Evolutionary conservation across 2,888 invertebrate species (phyloP).

Genomic region (Xylota segnis): DNA sequence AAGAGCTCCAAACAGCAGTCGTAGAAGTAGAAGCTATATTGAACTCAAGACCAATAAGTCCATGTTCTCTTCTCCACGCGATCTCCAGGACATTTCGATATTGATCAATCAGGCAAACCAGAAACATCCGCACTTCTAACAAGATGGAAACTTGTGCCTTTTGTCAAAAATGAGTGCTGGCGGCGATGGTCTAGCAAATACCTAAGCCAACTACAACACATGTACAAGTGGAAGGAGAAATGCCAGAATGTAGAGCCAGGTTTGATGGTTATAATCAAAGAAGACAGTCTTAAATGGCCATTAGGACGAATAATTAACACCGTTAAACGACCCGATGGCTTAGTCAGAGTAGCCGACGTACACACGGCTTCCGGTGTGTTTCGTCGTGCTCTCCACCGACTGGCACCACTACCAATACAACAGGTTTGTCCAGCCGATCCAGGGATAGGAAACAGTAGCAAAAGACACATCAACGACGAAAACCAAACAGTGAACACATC

Average conservation of each 20-base stretch:
- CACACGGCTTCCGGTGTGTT: background rate
- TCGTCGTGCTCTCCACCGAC: background rate
- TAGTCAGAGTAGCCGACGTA: background rate
- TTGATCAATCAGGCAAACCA: background rate
- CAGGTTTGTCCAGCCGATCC: background rate
- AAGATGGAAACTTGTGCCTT: background rate
- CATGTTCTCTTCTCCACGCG: background rate
- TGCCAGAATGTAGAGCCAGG: background rate
- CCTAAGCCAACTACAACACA: background rate
- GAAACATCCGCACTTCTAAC: background rate
- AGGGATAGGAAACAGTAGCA: background rate
- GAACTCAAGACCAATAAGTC: background rate
- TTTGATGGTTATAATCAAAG: background rate
- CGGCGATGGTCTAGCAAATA: background rate
- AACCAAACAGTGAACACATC: background rate
- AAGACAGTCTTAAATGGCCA: background rate
- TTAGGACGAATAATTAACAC: background rate
- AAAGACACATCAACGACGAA: background rate
- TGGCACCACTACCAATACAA: background rate
- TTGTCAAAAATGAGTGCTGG: background rate
- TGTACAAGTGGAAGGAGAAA: conserved; percentile 37
- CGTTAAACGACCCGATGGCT: background rate
- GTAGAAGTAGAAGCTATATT: background rate
- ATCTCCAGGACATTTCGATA: too few relatives aligned
- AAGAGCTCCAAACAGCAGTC: conserved; percentile 7